Conservation (phyloP, 2,888 invertebrate genomes). For the Eupithecia centaureata region DNA sequence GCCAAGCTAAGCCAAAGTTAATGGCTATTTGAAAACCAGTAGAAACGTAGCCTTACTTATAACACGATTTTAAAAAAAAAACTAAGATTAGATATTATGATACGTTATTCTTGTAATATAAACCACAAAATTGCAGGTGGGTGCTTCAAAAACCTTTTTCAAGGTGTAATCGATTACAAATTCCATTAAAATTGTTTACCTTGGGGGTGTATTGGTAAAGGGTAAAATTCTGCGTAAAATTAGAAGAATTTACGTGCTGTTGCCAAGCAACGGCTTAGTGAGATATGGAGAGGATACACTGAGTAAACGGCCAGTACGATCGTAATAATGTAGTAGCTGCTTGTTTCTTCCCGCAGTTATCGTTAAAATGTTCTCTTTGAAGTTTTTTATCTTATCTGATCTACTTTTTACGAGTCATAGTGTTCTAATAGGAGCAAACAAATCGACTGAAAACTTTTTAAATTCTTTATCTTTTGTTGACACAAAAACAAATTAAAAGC, state of each 20-base stretch:
- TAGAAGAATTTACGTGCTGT: constrained; percentile 66
- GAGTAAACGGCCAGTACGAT: not conserved
- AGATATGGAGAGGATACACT: not conserved
- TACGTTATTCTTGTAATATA: not conserved
- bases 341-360: not conserved
- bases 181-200: constrained; percentile 36
- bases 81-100: not conserved
- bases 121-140: not conserved
- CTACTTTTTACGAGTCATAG: not conserved
- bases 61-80: not conserved
- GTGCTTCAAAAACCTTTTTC: constrained; percentile 24
- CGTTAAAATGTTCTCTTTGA: not conserved
- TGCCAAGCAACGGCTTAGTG: constrained; percentile 59
- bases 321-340: not conserved
- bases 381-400: not conserved
- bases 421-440: not conserved
- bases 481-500: no score
- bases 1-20: not conserved
- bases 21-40: not conserved
- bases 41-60: not conserved
- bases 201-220: constrained; percentile 46
- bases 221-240: constrained; percentile 70
- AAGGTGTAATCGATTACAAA: constrained; percentile 32
- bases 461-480: not conserved
- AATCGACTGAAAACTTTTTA: no score